Base-by-base conservation (phyloP, 2,888 invertebrate genomes). In the Polydesmus complanatus region DNA sequence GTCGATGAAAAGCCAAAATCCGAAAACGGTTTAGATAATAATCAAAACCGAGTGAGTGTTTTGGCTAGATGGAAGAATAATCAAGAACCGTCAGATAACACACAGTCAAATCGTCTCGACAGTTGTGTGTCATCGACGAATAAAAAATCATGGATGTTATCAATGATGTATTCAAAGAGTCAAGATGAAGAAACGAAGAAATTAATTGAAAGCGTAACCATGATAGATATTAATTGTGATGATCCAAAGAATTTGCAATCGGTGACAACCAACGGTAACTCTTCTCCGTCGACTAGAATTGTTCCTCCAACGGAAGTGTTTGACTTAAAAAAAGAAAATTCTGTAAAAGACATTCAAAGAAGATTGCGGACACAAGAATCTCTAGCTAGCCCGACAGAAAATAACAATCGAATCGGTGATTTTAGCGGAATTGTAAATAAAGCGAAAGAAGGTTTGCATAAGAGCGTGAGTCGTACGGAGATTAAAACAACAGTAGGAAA, bases 401-500 rank as follows among this genome's bases (percentile, higher is more conserved):
- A 27, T 14, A 37, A 37, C 37, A 56, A 25, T 47, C 60, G 72
- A n/a, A 85, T 88, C 63, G 85, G 86, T 52, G 88, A 90, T 69
- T 86, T 90, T 84, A 84, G 86, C 62, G 93, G 93, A 54, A 80
- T 94, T 67, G 90, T 94, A 66, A 88, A 86, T 58, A 91, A 92
- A 78, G 93, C 93, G 70, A 94, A 92, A 79, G 89, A 91, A 74
- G 92, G 89, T 68, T 77, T 93, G 69, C 87, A 87, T 21, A 88
- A 88, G 74, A 88, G 88, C 62, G 88, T 88, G 73, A 87, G 86
- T 64, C 87, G 87, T 75, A 85, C 80, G 72, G 88, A 85, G 76
- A 81, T 83, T 27, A 37, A 37, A 37, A 52, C 60, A 51, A 58
- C 62, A 48, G 21, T 59, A 26, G 26, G 58, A 21, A 56, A 56